These are phyloP conservation scores for Sminthopsis crassicaudata DNA, from an alignment of 2,113 vertebrate species.

Conservation along the genomic window DNA sequence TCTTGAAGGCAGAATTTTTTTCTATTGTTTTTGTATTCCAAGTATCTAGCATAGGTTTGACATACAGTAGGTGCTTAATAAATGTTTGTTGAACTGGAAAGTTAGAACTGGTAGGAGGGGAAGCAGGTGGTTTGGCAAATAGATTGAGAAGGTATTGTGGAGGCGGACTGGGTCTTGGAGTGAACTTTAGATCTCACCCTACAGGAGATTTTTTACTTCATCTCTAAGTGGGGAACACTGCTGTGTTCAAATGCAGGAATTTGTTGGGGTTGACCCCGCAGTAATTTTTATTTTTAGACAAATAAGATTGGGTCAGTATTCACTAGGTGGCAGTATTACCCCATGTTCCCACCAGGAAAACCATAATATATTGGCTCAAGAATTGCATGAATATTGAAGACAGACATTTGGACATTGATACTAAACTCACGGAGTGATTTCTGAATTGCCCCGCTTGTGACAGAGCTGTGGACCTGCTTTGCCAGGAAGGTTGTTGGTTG, in stretches of 20 bases:
- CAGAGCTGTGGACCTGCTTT: neutral
- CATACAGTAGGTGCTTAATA: neutral
- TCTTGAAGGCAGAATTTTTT: neutral
- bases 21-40: neutral
- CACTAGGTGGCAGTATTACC: slow-evolving; percentile 67
- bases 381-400: slow-evolving; percentile 59
- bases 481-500: neutral
- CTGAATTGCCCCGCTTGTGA: slow-evolving; percentile 35
- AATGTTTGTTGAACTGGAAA: neutral
- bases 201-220: neutral
- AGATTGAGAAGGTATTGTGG: neutral
- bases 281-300: neutral
- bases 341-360: neutral
- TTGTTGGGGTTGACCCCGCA: neutral
- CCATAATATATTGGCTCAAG: slow-evolving; percentile 49
- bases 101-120: neutral
- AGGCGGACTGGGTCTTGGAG: neutral
- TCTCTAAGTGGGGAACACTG: neutral
- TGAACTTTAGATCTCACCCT: neutral
- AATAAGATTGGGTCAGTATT: neutral
- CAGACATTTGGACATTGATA: slow-evolving; percentile 45
- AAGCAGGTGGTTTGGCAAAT: neutral
- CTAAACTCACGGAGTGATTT: slow-evolving; percentile 17
- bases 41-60: neutral
- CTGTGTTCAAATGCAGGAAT: neutral